A percentile compares a stretch with the other conserved stretches of the same genome.
Conservation (phyloP, 2,113 vertebrate genomes). For the Australoheros scitulus region DNA sequence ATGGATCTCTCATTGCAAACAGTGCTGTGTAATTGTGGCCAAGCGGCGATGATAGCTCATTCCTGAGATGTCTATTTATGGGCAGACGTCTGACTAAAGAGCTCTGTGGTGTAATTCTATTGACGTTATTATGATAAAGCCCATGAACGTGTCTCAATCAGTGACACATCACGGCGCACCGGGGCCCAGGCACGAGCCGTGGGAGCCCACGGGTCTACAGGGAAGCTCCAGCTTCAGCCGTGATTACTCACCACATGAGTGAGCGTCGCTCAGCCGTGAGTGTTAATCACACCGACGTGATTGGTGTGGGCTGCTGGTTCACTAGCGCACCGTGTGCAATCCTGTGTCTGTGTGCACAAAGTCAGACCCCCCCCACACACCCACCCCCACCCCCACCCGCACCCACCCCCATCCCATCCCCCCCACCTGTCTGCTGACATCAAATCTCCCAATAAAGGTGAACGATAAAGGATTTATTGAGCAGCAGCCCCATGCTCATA, state of each 20-base stretch:
- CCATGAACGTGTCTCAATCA: conserved; percentile 10
- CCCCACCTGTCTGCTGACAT: conserved; percentile 46
- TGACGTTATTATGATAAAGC: conserved; percentile 17
- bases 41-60: conserved; percentile 15
- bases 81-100: conserved; percentile 21
- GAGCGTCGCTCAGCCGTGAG: conserved; percentile 10
- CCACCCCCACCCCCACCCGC: no score
- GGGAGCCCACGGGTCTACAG: not conserved
- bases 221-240: conserved; percentile 1
- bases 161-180: not conserved
- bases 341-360: not conserved
- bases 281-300: conserved; percentile 15
- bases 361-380: not conserved
- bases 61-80: conserved; percentile 15
- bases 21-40: conserved; percentile 26
- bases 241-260: conserved; percentile 40
- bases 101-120: not conserved
- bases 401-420: no score
- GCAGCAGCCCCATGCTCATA: conserved; percentile 58
- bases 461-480: conserved; percentile 73
- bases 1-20: conserved; percentile 22
- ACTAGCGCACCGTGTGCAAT: not conserved
- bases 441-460: conserved; percentile 62
- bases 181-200: not conserved
- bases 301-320: conserved; percentile 3